Evolutionary conservation across 2,797 vertebrate genomes (phyloP), one percentile per base, ranked within the genome.

Genomic region (Neostethus bicornis): DNA sequence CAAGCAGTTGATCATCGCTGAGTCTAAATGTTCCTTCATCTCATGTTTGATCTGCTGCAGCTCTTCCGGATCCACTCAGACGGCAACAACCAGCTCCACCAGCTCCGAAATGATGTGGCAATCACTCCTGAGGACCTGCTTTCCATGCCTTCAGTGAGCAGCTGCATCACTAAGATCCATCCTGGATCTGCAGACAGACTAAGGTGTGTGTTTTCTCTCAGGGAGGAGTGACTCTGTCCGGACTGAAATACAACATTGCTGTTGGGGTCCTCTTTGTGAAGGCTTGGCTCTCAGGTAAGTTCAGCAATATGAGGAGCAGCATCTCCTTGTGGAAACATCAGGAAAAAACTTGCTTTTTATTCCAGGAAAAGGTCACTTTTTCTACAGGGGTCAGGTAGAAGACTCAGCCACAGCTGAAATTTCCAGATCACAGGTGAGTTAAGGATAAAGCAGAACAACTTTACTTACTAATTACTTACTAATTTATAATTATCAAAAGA

Each of bases 401-500:
- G 92, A 94, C 65, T 93, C 89, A 12, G 90, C 90, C 53, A 93
- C 88, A 31, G 92, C 90, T 65, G 90, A 93, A 66, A 93, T 94
- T 68, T 94, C 92, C 61, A 80, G 90, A 71, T 92, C 91, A 56
- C 93, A 93, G 87, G 92, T 90, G 35, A 5, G 75, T 69, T 47
- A 3, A 3, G 12, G 26, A 25, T 35, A 14, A 9, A 14, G 23
- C 14, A 1, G 19, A 43, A 16, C 26, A 46, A 8, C 24, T 7
- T 7, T n/a, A n/a, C n/a, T n/a, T n/a, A n/a, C n/a, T n/a, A n/a
- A n/a, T n/a, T n/a, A n/a, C n/a, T n/a, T n/a, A n/a, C n/a, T n/a
- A n/a, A n/a, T n/a, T n/a, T n/a, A n/a, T n/a, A n/a, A n/a, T n/a
- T n/a, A n/a, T n/a, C n/a, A n/a, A n/a, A n/a, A n/a, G n/a, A n/a